Percentiles rank a stretch among this genome's conserved stretches.
Conservation (phyloP, 2,888 invertebrate species). For the Eupithecia exiguata region DNA sequence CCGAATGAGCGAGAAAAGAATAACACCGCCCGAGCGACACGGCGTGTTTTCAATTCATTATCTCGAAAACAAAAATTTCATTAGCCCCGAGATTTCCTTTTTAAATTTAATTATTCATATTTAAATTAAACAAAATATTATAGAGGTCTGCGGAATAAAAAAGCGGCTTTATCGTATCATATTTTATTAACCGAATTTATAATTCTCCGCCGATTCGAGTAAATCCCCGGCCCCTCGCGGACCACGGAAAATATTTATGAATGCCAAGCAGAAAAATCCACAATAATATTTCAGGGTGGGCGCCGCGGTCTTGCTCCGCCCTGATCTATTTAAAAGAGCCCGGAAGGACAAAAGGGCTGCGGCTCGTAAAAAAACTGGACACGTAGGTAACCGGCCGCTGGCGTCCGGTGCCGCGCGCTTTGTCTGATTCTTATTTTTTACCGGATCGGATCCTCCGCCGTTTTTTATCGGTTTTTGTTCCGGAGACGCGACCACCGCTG, state of each 20-base stretch:
- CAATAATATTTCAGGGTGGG: slow-evolving; percentile 83
- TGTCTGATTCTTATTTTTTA: slow-evolving; percentile 84
- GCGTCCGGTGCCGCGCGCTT: slow-evolving; percentile 56
- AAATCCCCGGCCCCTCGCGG: slow-evolving; percentile 64
- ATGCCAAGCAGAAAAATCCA: slow-evolving; percentile 83
- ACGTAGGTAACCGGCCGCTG: slow-evolving; percentile 76
- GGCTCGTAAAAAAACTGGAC: slow-evolving; percentile 81
- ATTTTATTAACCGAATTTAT: slow-evolving; percentile 84
- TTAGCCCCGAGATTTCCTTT: slow-evolving; percentile 82
- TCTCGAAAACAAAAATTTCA: slow-evolving; percentile 84
- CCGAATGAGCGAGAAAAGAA: slow-evolving; percentile 80
- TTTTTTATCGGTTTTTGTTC: slow-evolving; percentile 84
- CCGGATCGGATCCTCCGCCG: slow-evolving; percentile 80
- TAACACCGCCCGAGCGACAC: slow-evolving; percentile 73
- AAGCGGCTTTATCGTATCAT: slow-evolving; percentile 82
- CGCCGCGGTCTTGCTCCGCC: slow-evolving; percentile 77
- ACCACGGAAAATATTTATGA: slow-evolving; percentile 81
- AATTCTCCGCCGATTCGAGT: slow-evolving; percentile 81
- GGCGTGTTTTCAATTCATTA: slow-evolving; percentile 84
- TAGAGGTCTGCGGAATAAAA: slow-evolving; percentile 74
- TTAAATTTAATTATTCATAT: slow-evolving; percentile 84
- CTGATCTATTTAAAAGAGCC: slow-evolving; percentile 83
- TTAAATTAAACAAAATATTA: slow-evolving; percentile 84
- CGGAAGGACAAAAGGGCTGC: slow-evolving; percentile 82
- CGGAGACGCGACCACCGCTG: slow-evolving; percentile 74